Evolutionary conservation across 2,888 invertebrate genomes (phyloP), one percentile per base, ranked within the genome.

Genomic region (Diogma glabrata): DNA sequence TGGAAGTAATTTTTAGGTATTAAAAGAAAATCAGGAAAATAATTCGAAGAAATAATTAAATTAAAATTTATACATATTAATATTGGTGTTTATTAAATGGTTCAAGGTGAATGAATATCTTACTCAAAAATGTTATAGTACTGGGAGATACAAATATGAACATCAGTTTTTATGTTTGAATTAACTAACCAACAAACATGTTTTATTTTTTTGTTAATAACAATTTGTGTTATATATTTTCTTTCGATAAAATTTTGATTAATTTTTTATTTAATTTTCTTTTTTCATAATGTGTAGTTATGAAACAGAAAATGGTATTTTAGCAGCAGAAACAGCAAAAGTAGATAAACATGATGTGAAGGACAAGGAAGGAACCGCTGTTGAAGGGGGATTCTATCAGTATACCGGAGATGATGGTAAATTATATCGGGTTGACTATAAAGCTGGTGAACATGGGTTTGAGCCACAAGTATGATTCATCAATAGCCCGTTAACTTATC

Each of bases 391-490:
- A 17, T 81, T 76, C 61, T 84, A 77, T 61, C 77, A 81, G 61
- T 84, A 81, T 63, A 76, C 82, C 8, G 83, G 81, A 3, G 79
- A 79, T 36, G 77, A 78, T 62, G 76, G 76, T 54, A 71, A 73
- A 48, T 63, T 72, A 12, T 75, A 77, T 59, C 67, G 69, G 20
- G 70, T 77, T 17, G 68, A 71, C 52, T 78, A 78, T 59, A 68
- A 70, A 50, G 76, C 76, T 52, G 77, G 76, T 57, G 73, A 76
- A 58, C 71, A 75, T 50, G 76, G 76, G 10, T 75, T 74, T 58
- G 59, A 71, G 53, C 69, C 75, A 30, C 19, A 12, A 14, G 36
- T 36, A 14, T 16, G 36, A 16, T 36, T 24, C 9, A 7, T 24
- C 6, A 9, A 24, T 7, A 24, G 24, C 9, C 6, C 9, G 9